These are phyloP conservation scores for Sinelater perroti DNA, from an alignment of 2,888 invertebrate species.

Conservation along the genomic window DNA sequence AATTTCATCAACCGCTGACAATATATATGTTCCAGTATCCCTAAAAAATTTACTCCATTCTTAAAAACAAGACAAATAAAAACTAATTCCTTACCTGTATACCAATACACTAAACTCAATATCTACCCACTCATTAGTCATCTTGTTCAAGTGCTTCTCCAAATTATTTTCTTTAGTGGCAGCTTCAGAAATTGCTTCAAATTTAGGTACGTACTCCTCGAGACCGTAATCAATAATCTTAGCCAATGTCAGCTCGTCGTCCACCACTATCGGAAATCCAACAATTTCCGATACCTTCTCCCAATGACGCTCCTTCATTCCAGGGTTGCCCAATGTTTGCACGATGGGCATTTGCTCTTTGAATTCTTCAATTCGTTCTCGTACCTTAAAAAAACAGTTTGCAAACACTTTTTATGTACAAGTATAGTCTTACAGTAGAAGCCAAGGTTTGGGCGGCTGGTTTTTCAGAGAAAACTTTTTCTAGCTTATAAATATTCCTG, in stretches of 20 bases:
- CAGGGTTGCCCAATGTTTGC: conserved; percentile 92
- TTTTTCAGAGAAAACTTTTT: conserved; percentile 82
- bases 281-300: conserved; percentile 94
- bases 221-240: conserved; percentile 91
- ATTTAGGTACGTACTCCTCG: conserved; percentile 86
- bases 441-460: conserved; percentile 81
- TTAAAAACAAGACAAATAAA: conserved; percentile 4
- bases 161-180: conserved; percentile 96
- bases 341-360: conserved; percentile 91
- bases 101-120: conserved; percentile 76
- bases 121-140: conserved; percentile 91
- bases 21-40: conserved; percentile 89
- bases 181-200: conserved; percentile 91
- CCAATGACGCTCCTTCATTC: conserved; percentile 92
- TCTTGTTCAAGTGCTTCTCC: conserved; percentile 87
- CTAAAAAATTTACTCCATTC: conserved; percentile 58
- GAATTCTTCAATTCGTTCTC: conserved; percentile 84
- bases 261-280: conserved; percentile 89
- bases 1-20: conserved; percentile 92
- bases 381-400: conserved; percentile 52
- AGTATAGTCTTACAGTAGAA: conserved; percentile 60
- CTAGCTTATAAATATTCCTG: conserved; percentile 85
- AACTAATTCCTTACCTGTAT: conserved; percentile 67
- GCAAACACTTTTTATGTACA: background rate
- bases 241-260: conserved; percentile 81